These are phyloP conservation scores for Pedionomus torquatus DNA, from an alignment of 2,113 vertebrate genomes.

Conservation along the genomic window DNA sequence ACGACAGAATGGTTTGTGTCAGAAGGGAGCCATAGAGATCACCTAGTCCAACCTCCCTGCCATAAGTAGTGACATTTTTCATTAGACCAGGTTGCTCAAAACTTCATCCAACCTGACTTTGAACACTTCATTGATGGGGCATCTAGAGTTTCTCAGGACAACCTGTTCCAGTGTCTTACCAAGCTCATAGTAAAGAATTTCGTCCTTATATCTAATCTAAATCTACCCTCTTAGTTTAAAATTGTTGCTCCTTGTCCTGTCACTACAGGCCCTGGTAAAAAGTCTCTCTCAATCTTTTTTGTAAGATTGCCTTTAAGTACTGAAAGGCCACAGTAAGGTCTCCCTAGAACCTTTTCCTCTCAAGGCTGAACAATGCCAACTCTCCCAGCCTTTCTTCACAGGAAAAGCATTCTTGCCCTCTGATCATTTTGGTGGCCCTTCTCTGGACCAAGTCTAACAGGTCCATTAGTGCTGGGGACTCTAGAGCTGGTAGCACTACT, in stretches of 20 bases:
- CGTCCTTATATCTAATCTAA: not conserved
- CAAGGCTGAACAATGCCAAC: not conserved
- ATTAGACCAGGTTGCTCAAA: not conserved
- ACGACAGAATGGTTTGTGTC: not conserved
- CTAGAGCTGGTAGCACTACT: not conserved
- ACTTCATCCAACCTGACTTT: not conserved
- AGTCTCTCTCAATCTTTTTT: not conserved
- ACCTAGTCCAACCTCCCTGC: not conserved
- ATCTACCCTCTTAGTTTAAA: not conserved
- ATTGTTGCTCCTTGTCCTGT: not conserved
- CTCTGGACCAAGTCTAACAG: not conserved
- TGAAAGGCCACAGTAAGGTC: not conserved
- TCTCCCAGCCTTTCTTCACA: not conserved
- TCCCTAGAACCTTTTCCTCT: not conserved
- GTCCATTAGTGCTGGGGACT: not conserved
- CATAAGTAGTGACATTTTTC: not conserved
- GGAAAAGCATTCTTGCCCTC: not conserved
- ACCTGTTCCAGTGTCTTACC: not conserved
- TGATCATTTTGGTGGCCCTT: not conserved
- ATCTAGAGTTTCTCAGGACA: not conserved
- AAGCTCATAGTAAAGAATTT: not conserved
- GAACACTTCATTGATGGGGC: not conserved
- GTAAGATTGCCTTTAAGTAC: not conserved
- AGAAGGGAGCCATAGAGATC: not conserved
- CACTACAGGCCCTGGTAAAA: not conserved